Evolutionary conservation across 92 coral and sea anemone species (phyloP).

Genomic region (Parazoanthus atlanticus): DNA sequence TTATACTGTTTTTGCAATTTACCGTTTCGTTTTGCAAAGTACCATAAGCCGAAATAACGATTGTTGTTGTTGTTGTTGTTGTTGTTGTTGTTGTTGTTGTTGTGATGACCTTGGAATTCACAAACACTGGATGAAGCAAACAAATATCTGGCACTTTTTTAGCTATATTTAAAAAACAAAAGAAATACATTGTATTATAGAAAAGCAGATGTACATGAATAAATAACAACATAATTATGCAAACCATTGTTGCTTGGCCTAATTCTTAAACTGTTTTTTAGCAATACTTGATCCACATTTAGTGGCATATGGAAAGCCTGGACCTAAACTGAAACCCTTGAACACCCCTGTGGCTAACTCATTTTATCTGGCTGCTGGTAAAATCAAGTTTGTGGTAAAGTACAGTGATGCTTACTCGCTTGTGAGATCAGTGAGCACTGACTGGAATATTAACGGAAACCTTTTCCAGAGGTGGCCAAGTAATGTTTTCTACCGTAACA

Average conservation of each 20-base stretch:
- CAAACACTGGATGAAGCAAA: no score
- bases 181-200: no score
- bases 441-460: slow-evolving; percentile 60
- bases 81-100: no score
- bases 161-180: no score
- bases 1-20: no score
- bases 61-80: no score
- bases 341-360: slow-evolving; percentile 23
- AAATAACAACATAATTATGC: not conserved
- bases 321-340: slow-evolving; percentile 41
- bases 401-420: slow-evolving; percentile 59
- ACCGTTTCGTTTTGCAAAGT: no score
- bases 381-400: slow-evolving; percentile 49
- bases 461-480: not conserved
- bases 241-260: not conserved
- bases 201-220: no score
- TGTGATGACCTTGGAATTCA: no score
- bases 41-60: no score
- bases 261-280: not conserved
- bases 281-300: slow-evolving; percentile 50
- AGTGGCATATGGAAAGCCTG: slow-evolving; percentile 49
- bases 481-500: slow-evolving; percentile 19
- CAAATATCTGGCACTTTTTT: no score
- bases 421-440: slow-evolving; percentile 51
- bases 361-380: slow-evolving; percentile 52